Evolutionary conservation across 1,140 invertebrate species (phyloP), one percentile per base, ranked within the genome.

Genomic region (Druon quercuslanigerum): DNA sequence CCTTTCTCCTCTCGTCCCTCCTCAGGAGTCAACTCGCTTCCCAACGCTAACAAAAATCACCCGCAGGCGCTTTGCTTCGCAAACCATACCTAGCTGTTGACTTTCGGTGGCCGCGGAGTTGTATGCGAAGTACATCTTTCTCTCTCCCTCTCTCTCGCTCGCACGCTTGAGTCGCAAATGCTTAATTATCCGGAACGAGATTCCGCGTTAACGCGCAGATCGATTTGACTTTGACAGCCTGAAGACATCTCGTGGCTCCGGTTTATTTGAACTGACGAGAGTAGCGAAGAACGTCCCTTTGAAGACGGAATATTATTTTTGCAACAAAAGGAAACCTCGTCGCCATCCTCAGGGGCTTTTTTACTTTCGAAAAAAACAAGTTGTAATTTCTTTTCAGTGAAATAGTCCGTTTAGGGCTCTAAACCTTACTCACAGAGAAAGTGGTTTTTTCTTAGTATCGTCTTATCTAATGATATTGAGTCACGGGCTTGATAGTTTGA

Each of bases 41-140:
- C 78, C 76, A 83, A 79, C 79, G 79, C 60, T 70, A 66, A 71
- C 76, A 77, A 75, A 60, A 70, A 52, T 77, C 50, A 54, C 50
- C 40, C 75, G 72, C 72, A 75, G 70, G n/a, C 50, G 70, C 51
- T 60, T 77, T 60, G 66, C 73, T 71, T 66, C 52, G 73, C 70
- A 77, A 81, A 77, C 77, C 79, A 79, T 76, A 76, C 79, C 73
- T 79, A 83, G 79, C 82, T 83, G 80, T 79, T 80, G 77, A 83
- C 82, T 83, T 81, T 79, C 76, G 82, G 79, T 76, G 79, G 79
- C 79, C 79, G 77, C 72, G 71, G 8, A 20, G n/a, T 57, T 20
- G 11, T 8, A 57, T 57, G 56, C 56, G 60, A 66, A 74, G 79
- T 75, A 75, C 60, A 71, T 73, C 79, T 20, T 13, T 66, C 57